These are phyloP conservation scores for Aldrovandia affinis DNA, from an alignment of 2,797 vertebrate genomes.

Conservation along the genomic window DNA sequence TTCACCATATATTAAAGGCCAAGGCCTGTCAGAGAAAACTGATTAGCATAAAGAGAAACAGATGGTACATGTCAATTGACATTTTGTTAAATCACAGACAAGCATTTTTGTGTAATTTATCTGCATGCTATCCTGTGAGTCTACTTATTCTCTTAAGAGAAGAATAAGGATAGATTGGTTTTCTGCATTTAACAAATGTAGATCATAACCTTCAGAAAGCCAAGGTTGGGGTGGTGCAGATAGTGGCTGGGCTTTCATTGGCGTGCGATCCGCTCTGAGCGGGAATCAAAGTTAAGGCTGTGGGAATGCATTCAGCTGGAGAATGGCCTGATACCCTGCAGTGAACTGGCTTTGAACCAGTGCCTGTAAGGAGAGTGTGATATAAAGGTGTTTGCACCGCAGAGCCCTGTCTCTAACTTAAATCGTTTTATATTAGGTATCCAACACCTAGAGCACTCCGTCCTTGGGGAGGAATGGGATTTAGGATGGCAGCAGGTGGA, in stretches of 20 bases:
- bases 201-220: neutral
- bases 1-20: constrained; percentile 3
- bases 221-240: too few relatives aligned
- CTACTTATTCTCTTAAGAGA: neutral
- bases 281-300: neutral
- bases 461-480: neutral
- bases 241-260: neutral
- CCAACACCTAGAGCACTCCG: neutral
- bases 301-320: neutral
- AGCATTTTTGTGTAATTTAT: constrained; percentile 31
- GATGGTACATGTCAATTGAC: constrained; percentile 37
- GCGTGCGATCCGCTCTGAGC: neutral
- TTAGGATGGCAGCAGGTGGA: neutral
- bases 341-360: neutral
- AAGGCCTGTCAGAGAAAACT: constrained; percentile 22
- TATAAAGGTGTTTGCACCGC: neutral
- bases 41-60: constrained; percentile 45
- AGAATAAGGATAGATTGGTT: constrained; percentile 9
- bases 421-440: neutral
- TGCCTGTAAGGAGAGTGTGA: neutral
- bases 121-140: neutral
- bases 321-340: neutral
- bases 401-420: neutral
- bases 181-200: neutral
- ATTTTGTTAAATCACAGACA: constrained; percentile 33